phyloP scores from a whole-genome alignment of 2,888 invertebrate species.

The Apomyelois bistriatella region DNA sequence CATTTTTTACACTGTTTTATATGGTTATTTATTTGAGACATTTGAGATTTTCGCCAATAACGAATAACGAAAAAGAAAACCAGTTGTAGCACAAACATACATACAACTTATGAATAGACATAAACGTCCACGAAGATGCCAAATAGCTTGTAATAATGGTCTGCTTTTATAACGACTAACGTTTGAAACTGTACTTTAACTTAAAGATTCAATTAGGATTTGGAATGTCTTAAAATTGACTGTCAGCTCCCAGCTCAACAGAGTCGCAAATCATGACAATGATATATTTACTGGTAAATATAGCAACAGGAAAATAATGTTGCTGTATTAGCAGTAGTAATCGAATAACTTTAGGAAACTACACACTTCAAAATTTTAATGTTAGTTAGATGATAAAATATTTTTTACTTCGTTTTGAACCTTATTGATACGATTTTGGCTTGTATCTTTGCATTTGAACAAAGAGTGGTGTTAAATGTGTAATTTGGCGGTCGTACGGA shows the following conservation, averaged over 20 bases:
- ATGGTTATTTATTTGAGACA: constrained; percentile 34
- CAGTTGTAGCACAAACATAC: constrained; percentile 50
- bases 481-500: constrained; percentile 24
- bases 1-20: constrained; percentile 42
- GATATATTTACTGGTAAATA: constrained; percentile 54
- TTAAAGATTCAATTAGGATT: constrained; percentile 27
- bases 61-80: too few relatives aligned
- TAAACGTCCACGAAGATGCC: constrained; percentile 75
- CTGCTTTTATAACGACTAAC: constrained; percentile 42
- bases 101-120: constrained; percentile 52
- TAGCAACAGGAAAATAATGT: constrained; percentile 44
- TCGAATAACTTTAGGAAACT: constrained; percentile 45
- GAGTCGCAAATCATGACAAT: constrained; percentile 40
- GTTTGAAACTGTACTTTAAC: constrained; percentile 36
- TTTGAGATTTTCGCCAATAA: constrained; percentile 30
- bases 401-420: constrained; percentile 58
- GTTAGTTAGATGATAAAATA: constrained; percentile 49
- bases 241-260: constrained; percentile 51
- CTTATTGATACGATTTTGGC: constrained; percentile 47
- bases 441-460: constrained; percentile 46
- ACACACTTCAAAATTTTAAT: constrained; percentile 62
- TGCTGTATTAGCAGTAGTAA: constrained; percentile 42
- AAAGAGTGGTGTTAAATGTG: constrained; percentile 42
- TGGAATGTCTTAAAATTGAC: constrained; percentile 37
- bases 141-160: constrained; percentile 69